phyloP scores from a whole-genome alignment of 2,113 vertebrate species.

The Loxodonta africana region DNA sequence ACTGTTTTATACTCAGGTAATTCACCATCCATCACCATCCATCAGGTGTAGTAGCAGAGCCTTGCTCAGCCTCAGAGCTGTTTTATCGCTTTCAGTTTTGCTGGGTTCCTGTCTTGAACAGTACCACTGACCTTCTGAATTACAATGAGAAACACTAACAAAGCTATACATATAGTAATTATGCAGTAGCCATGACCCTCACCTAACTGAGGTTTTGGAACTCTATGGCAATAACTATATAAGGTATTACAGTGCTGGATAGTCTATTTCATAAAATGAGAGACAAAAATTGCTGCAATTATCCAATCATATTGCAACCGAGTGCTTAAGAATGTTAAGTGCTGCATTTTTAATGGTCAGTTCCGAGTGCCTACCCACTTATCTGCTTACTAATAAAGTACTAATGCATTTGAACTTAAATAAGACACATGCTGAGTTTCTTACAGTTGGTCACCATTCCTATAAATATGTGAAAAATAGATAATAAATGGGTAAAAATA shows the following conservation, averaged over 20 bases:
- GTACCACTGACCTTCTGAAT: slow-evolving; percentile 13
- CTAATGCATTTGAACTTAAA: slow-evolving; percentile 60
- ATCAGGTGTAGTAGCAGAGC: neutral
- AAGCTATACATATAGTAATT: slow-evolving; percentile 58
- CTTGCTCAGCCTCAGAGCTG: neutral
- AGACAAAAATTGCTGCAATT: slow-evolving; percentile 37
- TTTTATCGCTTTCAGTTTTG: slow-evolving; percentile 50
- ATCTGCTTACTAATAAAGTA: slow-evolving; percentile 51
- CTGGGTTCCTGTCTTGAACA: slow-evolving; percentile 10
- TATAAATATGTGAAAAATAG: slow-evolving; percentile 36
- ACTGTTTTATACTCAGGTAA: slow-evolving; percentile 18
- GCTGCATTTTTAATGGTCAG: slow-evolving; percentile 71
- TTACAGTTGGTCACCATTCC: neutral
- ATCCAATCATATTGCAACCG: slow-evolving; percentile 30
- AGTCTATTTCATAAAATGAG: neutral
- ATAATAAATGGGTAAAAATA: neutral
- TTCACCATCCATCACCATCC: slow-evolving; percentile 23
- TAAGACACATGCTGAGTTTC: neutral
- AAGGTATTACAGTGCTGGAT: neutral
- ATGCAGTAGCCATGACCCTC: neutral
- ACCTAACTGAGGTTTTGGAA: slow-evolving; percentile 29
- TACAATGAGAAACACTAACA: slow-evolving; percentile 46
- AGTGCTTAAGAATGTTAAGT: slow-evolving; percentile 69
- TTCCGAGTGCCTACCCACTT: slow-evolving; percentile 46
- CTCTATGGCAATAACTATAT: slow-evolving; percentile 29